Conservation (phyloP, 64 coral and sea anemone genomes). For the Montipora capricornis region DNA sequence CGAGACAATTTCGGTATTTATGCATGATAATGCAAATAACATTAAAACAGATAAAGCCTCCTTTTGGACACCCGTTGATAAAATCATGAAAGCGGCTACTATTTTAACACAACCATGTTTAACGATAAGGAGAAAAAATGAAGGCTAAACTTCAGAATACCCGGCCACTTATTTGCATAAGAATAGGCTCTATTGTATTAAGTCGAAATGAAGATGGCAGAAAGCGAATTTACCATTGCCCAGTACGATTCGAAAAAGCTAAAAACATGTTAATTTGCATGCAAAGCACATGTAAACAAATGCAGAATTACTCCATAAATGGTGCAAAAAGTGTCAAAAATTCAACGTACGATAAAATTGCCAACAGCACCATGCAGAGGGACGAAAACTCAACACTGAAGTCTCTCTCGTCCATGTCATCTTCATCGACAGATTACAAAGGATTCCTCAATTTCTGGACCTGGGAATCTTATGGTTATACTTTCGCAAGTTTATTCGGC, state of each 20-base stretch:
- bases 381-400: neutral
- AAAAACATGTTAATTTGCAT: neutral
- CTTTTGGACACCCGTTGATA: neutral
- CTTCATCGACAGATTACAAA: neutral
- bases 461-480: neutral
- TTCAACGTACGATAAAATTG: neutral
- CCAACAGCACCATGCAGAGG: neutral
- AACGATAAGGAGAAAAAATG: too few relatives aligned
- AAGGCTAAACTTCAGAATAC: too few relatives aligned
- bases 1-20: neutral
- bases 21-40: neutral
- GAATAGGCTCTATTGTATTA: too few relatives aligned
- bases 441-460: conserved; percentile 2
- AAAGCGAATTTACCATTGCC: neutral
- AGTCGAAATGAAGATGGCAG: neutral
- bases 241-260: neutral
- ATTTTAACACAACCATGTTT: neutral
- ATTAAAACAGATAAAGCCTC: neutral
- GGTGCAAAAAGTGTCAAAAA: neutral
- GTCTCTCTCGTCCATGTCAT: neutral
- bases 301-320: neutral
- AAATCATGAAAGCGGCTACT: neutral
- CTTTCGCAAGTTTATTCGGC: neutral
- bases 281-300: neutral
- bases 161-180: too few relatives aligned